Evolutionary conservation across 2,113 vertebrate genomes (phyloP).

Genomic region (Mus pahari): DNA sequence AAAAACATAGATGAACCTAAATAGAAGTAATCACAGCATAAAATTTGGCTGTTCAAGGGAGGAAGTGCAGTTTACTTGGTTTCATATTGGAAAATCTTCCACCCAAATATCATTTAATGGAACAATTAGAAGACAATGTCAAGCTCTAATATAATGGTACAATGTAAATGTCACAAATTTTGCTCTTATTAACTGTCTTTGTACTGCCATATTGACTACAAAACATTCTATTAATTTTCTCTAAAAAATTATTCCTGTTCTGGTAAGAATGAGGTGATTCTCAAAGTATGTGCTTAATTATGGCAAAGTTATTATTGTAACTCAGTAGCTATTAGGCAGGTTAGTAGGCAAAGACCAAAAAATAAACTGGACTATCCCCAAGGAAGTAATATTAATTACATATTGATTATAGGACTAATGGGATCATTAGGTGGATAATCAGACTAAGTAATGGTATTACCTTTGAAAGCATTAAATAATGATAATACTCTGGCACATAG

Average conservation of each 20-base stretch:
- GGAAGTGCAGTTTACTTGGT: conserved; percentile 10
- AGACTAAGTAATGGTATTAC: background rate
- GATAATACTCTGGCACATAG: background rate
- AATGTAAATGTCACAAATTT: conserved; percentile 40
- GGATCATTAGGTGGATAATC: background rate
- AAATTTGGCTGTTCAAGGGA: background rate
- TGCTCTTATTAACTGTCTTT: background rate
- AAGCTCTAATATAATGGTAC: background rate
- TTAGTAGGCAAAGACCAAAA: background rate
- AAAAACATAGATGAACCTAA: conserved; percentile 55
- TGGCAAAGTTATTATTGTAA: background rate
- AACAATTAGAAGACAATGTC: conserved; percentile 29
- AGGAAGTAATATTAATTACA: background rate
- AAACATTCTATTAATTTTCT: background rate
- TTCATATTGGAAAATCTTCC: background rate
- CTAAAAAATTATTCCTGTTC: background rate
- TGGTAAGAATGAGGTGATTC: background rate
- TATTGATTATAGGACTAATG: background rate
- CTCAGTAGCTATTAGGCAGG: background rate
- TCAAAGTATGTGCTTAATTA: background rate
- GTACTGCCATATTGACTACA: background rate
- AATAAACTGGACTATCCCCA: background rate
- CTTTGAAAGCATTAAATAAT: background rate
- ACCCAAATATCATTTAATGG: background rate
- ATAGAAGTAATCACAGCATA: conserved; percentile 11